A percentile compares a stretch with the other conserved stretches of the same genome.
Conservation (phyloP, 2,113 vertebrate genomes). For the Tychaedon coryphoeus region DNA sequence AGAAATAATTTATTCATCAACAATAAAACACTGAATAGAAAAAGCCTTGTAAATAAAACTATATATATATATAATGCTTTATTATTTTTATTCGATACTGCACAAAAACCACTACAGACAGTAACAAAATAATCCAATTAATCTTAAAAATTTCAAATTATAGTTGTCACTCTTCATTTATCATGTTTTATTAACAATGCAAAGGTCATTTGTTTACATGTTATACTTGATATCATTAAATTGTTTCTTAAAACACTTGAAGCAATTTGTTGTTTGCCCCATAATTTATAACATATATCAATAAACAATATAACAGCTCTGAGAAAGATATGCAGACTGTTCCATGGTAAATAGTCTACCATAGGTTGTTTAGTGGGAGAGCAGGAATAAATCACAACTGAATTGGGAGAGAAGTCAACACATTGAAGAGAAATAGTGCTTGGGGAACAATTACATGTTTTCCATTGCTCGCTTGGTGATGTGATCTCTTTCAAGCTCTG, state of each 20-base stretch:
- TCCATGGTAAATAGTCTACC: constrained; percentile 52
- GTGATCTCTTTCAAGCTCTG: constrained; percentile 79
- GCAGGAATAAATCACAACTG: constrained; percentile 64
- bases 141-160: constrained; percentile 77
- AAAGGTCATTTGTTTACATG: constrained; percentile 52
- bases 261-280: constrained; percentile 64
- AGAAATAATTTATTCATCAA: constrained; percentile 82
- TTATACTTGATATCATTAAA: constrained; percentile 54
- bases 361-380: constrained; percentile 47
- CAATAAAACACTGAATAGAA: constrained; percentile 78
- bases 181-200: constrained; percentile 61
- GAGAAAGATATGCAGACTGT: constrained; percentile 65
- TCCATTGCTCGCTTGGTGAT: constrained; percentile 79
- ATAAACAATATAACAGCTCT: constrained; percentile 76
- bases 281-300: constrained; percentile 71
- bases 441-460: constrained; percentile 74
- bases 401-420: constrained; percentile 68
- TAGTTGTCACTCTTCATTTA: constrained; percentile 62
- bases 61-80: constrained; percentile 81
- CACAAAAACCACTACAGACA: constrained; percentile 82
- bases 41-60: constrained; percentile 82
- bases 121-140: constrained; percentile 84
- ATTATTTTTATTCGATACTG: constrained; percentile 73
- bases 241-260: constrained; percentile 73
- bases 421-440: constrained; percentile 61